Conservation (phyloP, 2,797 vertebrate genomes). For the Pipistrellus pipistrellus region DNA sequence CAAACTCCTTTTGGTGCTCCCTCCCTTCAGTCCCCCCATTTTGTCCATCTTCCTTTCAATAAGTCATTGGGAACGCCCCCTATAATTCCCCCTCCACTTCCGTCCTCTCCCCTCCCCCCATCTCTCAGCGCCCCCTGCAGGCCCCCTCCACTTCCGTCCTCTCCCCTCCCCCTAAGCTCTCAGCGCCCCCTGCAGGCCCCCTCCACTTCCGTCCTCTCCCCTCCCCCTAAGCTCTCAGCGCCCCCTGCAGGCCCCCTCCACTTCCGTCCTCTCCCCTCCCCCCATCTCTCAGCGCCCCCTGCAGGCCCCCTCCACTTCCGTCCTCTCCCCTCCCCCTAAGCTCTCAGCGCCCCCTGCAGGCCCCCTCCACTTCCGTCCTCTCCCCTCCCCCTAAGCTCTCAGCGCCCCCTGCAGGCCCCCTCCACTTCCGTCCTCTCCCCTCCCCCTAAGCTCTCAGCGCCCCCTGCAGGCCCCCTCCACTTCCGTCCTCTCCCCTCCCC, state of each 20-base stretch:
- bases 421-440: neutral
- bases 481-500: neutral
- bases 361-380: neutral
- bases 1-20: neutral
- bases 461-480: too few relatives aligned
- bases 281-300: rapidly evolving
- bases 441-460: neutral
- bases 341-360: rapidly evolving
- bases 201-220: too few relatives aligned
- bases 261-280: neutral
- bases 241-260: too few relatives aligned
- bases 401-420: neutral
- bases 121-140: too few relatives aligned
- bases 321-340: neutral
- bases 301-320: too few relatives aligned
- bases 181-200: too few relatives aligned
- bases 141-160: neutral
- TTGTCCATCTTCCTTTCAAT: too few relatives aligned
- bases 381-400: neutral
- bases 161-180: too few relatives aligned
- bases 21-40: neutral
- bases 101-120: neutral
- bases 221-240: neutral
- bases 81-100: too few relatives aligned
- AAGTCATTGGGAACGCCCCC: rapidly evolving